A percentile compares a stretch with the other conserved stretches of the same genome.
Conservation (phyloP, 1,140 invertebrate genomes). For the Dinoponera quadriceps region DNA sequence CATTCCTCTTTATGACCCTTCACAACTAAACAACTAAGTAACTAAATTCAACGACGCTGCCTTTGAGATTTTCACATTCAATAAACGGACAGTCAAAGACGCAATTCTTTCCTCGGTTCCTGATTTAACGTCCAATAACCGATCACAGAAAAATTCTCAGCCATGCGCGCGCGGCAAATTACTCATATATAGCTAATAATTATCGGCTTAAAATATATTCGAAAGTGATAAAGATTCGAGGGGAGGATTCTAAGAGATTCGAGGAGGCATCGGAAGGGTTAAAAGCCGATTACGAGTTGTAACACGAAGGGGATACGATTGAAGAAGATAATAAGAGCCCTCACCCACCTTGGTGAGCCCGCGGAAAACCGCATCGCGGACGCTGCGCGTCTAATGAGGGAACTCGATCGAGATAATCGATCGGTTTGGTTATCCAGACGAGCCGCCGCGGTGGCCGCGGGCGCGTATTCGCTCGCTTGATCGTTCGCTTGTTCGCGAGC, state of each 20-base stretch:
- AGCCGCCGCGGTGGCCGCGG: slow-evolving; percentile 8
- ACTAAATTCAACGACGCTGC: slow-evolving; percentile 17
- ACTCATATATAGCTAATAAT: not conserved
- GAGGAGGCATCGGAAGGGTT: not conserved
- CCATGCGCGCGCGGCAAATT: not conserved
- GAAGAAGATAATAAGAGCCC: slow-evolving; percentile 16
- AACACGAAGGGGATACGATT: not conserved
- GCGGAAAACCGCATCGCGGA: slow-evolving; percentile 37
- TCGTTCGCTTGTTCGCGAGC: slow-evolving; percentile 44
- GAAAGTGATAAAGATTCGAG: not conserved
- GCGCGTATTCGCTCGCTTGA: slow-evolving; percentile 46
- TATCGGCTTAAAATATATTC: not conserved
- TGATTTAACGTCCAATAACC: slow-evolving; percentile 6
- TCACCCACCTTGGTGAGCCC: not conserved
- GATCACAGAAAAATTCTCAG: slow-evolving; percentile 4
- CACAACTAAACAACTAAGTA: slow-evolving; percentile 7
- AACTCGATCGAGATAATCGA: slow-evolving; percentile 44
- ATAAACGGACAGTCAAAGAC: slow-evolving; percentile 21
- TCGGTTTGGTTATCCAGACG: slow-evolving; percentile 52
- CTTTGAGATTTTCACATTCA: slow-evolving; percentile 8
- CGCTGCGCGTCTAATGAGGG: slow-evolving; percentile 37
- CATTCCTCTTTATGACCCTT: slow-evolving; percentile 9
- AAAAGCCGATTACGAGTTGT: not conserved
- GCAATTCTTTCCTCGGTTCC: not conserved
- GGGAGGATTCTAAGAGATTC: not conserved